Conservation (phyloP, 2,797 vertebrate species). For the Chelon auratus region DNA sequence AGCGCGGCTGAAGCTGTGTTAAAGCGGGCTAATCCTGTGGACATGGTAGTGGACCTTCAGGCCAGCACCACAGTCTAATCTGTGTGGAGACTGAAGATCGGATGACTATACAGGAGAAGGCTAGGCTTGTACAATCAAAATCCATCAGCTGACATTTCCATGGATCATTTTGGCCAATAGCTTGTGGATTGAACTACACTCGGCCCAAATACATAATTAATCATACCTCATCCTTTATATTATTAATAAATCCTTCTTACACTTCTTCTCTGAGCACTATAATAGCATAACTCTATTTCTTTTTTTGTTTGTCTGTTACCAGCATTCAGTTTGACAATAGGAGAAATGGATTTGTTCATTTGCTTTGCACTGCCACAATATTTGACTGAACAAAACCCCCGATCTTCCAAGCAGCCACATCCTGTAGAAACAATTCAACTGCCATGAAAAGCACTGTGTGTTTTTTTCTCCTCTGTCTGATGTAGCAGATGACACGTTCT, state of each 20-base stretch:
- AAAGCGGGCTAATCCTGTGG: constrained; percentile 62
- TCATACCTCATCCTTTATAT: constrained; percentile 18
- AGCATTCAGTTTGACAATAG: constrained; percentile 46
- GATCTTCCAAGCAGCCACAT: constrained; percentile 56
- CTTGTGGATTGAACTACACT: constrained; percentile 22
- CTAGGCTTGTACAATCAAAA: constrained; percentile 24
- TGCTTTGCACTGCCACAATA: constrained; percentile 46
- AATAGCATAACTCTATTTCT: constrained; percentile 31
- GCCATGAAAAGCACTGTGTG: constrained; percentile 37
- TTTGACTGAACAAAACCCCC: constrained; percentile 52
- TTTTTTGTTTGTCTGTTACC: constrained; percentile 45
- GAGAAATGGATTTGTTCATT: constrained; percentile 61
- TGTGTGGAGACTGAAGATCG: constrained; percentile 22
- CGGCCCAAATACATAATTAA: constrained; percentile 36
- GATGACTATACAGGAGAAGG: constrained; percentile 3
- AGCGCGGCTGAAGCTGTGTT: constrained; percentile 42
- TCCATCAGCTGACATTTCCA: constrained; percentile 21
- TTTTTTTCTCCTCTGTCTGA: constrained; percentile 39
- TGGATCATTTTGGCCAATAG: constrained; percentile 13
- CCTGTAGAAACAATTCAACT: constrained; percentile 55
- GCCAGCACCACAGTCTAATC: constrained; percentile 26
- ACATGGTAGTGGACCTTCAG: constrained; percentile 33
- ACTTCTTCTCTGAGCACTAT: constrained; percentile 11
- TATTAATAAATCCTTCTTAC: constrained; percentile 30
- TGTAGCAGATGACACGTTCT: constrained; percentile 47